Evolutionary conservation across 2,797 vertebrate species (phyloP).

Genomic region (Acanthornis magna): DNA sequence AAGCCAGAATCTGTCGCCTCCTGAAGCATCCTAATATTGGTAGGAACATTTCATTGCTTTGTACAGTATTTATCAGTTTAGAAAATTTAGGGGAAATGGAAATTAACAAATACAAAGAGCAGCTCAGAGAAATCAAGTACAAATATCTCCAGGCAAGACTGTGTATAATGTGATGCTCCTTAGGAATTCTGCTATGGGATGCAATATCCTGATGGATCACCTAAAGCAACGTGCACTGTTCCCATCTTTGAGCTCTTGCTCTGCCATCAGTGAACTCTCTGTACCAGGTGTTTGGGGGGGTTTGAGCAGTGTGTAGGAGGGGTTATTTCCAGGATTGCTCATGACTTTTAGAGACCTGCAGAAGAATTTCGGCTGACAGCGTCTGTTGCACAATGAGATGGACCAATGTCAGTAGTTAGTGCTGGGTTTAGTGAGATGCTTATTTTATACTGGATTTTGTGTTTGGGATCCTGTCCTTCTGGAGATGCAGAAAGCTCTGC

Average conservation of each 20-base stretch:
- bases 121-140: neutral
- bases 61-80: neutral
- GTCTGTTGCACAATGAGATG: neutral
- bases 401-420: neutral
- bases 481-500: neutral
- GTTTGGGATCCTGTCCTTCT: neutral
- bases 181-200: neutral
- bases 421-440: neutral
- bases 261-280: neutral
- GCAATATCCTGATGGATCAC: neutral
- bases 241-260: neutral
- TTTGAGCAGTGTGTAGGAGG: neutral
- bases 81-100: neutral
- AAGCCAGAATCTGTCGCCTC: constrained; percentile 95
- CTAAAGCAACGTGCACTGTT: neutral
- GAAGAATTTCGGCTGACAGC: neutral
- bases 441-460: neutral
- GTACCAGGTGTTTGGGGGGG: neutral
- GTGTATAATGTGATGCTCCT: neutral
- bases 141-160: neutral
- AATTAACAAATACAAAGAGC: neutral
- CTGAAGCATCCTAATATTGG: constrained; percentile 95
- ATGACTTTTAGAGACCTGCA: neutral
- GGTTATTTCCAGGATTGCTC: neutral
- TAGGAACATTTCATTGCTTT: constrained; percentile 66